These are phyloP conservation scores for Dexiosoma caninum DNA, from an alignment of 2,888 invertebrate species.

Conservation along the genomic window DNA sequence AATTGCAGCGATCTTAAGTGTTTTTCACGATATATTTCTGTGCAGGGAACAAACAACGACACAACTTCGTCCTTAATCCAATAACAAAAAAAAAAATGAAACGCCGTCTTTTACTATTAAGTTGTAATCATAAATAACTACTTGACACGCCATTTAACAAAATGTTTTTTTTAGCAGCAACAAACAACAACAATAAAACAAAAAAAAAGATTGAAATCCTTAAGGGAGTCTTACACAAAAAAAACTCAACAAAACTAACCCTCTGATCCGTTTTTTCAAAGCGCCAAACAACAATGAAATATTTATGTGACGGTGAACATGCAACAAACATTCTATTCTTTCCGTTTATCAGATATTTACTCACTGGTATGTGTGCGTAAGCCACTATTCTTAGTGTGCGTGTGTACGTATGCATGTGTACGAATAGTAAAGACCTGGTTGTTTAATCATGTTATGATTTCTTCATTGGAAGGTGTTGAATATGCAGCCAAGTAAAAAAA, in stretches of 20 bases:
- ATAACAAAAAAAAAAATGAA: conserved; percentile 4
- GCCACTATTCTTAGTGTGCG: background rate
- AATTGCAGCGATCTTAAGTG: conserved; percentile 20
- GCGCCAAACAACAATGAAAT: conserved; percentile 12
- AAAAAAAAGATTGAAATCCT: conserved; percentile 25
- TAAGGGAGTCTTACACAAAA: conserved; percentile 41
- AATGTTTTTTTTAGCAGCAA: conserved; percentile 41
- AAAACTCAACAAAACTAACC: conserved; percentile 42
- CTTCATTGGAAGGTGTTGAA: conserved; percentile 55
- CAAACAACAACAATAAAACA: background rate
- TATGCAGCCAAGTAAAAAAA: conserved; percentile 33
- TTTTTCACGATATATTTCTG: conserved; percentile 1
- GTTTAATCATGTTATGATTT: conserved; percentile 58
- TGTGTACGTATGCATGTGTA: background rate
- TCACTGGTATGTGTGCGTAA: background rate
- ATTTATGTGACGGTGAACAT: conserved; percentile 28
- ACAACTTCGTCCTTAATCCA: conserved; percentile 32
- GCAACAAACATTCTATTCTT: conserved; percentile 41
- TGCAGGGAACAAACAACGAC: conserved; percentile 5
- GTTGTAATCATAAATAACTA: conserved; percentile 62
- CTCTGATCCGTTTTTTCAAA: conserved; percentile 10
- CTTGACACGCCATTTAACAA: conserved; percentile 62
- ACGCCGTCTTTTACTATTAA: conserved; percentile 46
- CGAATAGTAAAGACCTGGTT: conserved; percentile 28
- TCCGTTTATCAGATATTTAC: background rate